phyloP scores from a whole-genome alignment of 1,140 invertebrate genomes.

The Drosophila busckii region DNA sequence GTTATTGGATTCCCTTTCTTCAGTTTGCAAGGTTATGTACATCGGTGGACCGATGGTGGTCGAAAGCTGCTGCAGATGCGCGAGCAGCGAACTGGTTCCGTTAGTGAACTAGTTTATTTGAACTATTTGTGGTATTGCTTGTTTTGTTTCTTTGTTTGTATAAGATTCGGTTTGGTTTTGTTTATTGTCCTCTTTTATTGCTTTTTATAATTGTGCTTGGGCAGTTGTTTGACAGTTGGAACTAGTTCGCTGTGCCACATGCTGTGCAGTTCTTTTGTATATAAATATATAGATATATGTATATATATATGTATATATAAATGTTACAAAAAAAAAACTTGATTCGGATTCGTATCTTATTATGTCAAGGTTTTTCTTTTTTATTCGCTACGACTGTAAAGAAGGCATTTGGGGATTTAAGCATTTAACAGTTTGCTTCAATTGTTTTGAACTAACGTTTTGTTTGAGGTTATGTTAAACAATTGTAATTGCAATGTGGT shows the following conservation, averaged over 20 bases:
- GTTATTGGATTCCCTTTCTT: no score
- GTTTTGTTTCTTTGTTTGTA: no score
- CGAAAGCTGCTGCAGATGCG: no score
- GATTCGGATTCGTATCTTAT: no score
- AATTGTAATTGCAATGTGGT: no score
- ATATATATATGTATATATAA: not conserved
- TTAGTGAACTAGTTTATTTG: slow-evolving; percentile 21
- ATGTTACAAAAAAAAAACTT: slow-evolving; percentile 5
- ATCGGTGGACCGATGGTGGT: no score
- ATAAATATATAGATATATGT: not conserved
- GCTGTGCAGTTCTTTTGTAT: not conserved
- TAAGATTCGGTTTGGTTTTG: no score
- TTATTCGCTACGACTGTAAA: slow-evolving; percentile 34
- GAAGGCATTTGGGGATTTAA: slow-evolving; percentile 35
- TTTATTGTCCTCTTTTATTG: no score
- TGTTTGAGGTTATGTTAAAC: slow-evolving; percentile 10
- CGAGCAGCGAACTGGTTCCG: slow-evolving; percentile 5
- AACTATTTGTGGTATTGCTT: slow-evolving; percentile 29
- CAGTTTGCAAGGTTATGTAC: no score
- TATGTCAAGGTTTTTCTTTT: no score
- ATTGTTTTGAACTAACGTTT: slow-evolving; percentile 8
- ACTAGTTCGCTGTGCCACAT: slow-evolving; percentile 6
- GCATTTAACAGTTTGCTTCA: slow-evolving; percentile 10
- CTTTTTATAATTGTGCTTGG: slow-evolving; percentile 16
- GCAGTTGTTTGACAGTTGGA: slow-evolving; percentile 5